Base-by-base conservation (phyloP, 2,113 vertebrate species). In the Pangasianodon hypophthalmus region DNA sequence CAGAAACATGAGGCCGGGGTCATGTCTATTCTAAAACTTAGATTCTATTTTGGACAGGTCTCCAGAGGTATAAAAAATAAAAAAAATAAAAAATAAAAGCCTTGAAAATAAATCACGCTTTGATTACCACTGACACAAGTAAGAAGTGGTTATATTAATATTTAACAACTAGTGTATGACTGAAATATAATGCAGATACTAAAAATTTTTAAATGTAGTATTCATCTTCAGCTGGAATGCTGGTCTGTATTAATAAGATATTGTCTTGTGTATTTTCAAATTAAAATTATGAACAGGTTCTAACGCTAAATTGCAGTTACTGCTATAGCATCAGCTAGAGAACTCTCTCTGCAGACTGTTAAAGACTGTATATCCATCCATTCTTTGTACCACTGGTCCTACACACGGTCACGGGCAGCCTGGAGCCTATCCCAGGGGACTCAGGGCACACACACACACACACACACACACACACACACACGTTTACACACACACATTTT, bases 11-110 rank as follows among this genome's bases (percentile, higher is more conserved):
- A 91, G 79, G 67, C 85, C n/a, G 18, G 44, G 85, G 11, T 84
- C 64, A 82, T 71, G 29, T 82, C 73, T 86, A 90, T 90, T 81
- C 79, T 88, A 44, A 81, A 89, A 44, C 46, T 71, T 50, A 85
- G 56, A 90, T 37, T 90, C 88, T 91, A 91, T 91, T 91, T 91
- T 67, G 82, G 89, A 85, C 86, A 80, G 88, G 88, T 60, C 80
- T 82, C 19, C 62, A 50, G 52, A 32, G 41, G 29, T 52, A 32
- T 48, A 19, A 69, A 52, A 71, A 29, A 10, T n/a, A 67, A 85
- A 26, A 26, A 69, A 84, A n/a, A 24, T 4, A 60, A 60, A 48
- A 26, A 64, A 8, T 2, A 62, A 52, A 44, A 62, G 6, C 11
- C 19, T 64, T 46, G 60, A n/a, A 48, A 85, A 64, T 29, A 67